phyloP scores from a whole-genome alignment of 2,797 vertebrate species.

The Percopsis omiscomaycus region DNA sequence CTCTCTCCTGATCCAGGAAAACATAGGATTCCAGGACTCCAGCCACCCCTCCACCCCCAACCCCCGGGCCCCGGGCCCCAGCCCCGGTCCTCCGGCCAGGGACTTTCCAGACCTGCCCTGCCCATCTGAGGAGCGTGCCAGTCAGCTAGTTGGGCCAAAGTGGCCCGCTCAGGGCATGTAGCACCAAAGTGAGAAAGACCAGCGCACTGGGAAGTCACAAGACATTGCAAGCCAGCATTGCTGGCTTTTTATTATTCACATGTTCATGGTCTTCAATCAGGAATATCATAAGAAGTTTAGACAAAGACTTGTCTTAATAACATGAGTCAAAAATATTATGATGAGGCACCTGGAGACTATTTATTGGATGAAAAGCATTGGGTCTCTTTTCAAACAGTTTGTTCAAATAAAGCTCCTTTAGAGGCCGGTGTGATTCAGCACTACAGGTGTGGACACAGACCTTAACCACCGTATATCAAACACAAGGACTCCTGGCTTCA shows the following conservation, averaged over 20 bases:
- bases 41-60: slow-evolving; percentile 47
- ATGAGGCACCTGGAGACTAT: slow-evolving; percentile 25
- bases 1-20: slow-evolving; percentile 74
- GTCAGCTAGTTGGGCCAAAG: slow-evolving; percentile 62
- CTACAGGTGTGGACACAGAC: slow-evolving; percentile 55
- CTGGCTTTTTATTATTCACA: neutral
- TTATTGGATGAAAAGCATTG: slow-evolving; percentile 46
- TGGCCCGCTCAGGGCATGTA: slow-evolving; percentile 47
- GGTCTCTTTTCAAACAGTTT: slow-evolving; percentile 35
- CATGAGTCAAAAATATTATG: slow-evolving; percentile 38
- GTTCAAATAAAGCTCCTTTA: slow-evolving; percentile 50
- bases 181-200: slow-evolving; percentile 30
- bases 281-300: slow-evolving; percentile 48
- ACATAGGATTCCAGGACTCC: slow-evolving; percentile 70
- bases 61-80: slow-evolving; percentile 69
- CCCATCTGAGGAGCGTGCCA: slow-evolving; percentile 63
- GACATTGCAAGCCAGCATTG: neutral
- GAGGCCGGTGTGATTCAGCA: slow-evolving; percentile 52
- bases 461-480: slow-evolving; percentile 31
- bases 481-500: slow-evolving; percentile 30
- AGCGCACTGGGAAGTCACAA: slow-evolving; percentile 27
- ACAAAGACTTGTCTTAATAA: slow-evolving; percentile 22
- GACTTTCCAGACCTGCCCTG: slow-evolving; percentile 80
- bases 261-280: slow-evolving; percentile 35
- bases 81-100: slow-evolving; percentile 77